Evolutionary conservation across 2,888 invertebrate species (phyloP).

Genomic region (Pristionchus maxplancki): DNA sequence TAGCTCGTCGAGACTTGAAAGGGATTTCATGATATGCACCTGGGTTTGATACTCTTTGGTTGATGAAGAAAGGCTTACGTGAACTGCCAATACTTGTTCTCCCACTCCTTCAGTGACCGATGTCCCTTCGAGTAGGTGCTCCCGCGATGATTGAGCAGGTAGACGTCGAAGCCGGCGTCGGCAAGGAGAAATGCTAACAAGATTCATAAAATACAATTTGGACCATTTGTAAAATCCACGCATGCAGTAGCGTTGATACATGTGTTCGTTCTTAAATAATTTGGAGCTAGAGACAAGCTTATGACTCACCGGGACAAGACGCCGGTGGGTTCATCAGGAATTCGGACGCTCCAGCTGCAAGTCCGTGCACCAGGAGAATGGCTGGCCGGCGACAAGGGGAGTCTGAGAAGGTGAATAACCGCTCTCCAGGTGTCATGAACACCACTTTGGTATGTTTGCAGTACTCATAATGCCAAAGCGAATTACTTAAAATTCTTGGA

Average conservation of each 20-base stretch:
- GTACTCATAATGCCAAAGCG: too few relatives aligned
- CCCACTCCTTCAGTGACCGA: not conserved
- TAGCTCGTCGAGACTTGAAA: not conserved
- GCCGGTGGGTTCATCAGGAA: not conserved
- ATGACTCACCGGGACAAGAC: not conserved
- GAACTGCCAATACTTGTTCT: not conserved
- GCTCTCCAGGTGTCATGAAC: too few relatives aligned
- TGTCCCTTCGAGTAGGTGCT: not conserved
- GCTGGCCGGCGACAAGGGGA: not conserved
- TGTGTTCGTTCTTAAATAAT: too few relatives aligned
- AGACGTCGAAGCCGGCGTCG: conserved; percentile 11
- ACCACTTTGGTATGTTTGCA: too few relatives aligned
- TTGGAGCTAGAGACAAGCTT: too few relatives aligned
- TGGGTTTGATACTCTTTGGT: too few relatives aligned
- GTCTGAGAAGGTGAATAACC: not conserved
- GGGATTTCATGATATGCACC: too few relatives aligned
- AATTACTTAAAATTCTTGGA: not conserved
- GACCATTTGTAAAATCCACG: not conserved
- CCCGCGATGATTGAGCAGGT: not conserved
- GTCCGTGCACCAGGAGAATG: not conserved
- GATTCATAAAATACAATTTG: not conserved
- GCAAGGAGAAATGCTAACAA: not conserved
- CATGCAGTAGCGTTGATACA: too few relatives aligned
- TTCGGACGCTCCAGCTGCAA: not conserved
- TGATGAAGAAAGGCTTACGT: not conserved